phyloP scores from a whole-genome alignment of 2,888 invertebrate species.

The Erpobdella octoculata region DNA sequence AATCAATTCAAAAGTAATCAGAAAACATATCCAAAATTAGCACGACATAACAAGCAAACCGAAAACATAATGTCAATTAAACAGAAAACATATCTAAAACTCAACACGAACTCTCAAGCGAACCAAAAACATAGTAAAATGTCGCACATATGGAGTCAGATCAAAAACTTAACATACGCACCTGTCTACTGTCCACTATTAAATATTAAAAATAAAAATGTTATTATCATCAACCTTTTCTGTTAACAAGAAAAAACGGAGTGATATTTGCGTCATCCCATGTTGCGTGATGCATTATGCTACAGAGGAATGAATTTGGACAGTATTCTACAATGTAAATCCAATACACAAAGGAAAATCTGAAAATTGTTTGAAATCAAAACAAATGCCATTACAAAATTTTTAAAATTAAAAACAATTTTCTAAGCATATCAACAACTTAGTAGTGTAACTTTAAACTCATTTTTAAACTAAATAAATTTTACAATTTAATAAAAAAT shows the following conservation, averaged over 20 bases:
- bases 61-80: too few species aligned
- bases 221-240: constrained; percentile 34
- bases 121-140: too few species aligned
- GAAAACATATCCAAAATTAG: neutral
- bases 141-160: too few species aligned
- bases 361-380: too few species aligned
- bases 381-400: neutral
- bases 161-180: constrained; percentile 15
- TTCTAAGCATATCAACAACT: neutral
- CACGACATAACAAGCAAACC: neutral
- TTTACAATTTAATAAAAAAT: too few species aligned
- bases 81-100: too few species aligned
- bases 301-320: constrained; percentile 39
- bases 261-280: constrained; percentile 40
- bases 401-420: too few species aligned
- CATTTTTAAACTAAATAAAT: neutral
- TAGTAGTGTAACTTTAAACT: neutral
- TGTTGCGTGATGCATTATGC: constrained; percentile 42
- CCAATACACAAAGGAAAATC: constrained; percentile 46
- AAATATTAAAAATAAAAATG: too few species aligned
- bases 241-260: constrained; percentile 39
- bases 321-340: constrained; percentile 46
- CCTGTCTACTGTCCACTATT: too few species aligned
- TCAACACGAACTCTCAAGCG: too few species aligned
- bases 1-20: too few species aligned